A percentile compares a stretch with the other conserved stretches of the same genome.
Conservation (phyloP, 2,888 invertebrate genomes). For the Sinodicranocentrus sp. region DNA sequence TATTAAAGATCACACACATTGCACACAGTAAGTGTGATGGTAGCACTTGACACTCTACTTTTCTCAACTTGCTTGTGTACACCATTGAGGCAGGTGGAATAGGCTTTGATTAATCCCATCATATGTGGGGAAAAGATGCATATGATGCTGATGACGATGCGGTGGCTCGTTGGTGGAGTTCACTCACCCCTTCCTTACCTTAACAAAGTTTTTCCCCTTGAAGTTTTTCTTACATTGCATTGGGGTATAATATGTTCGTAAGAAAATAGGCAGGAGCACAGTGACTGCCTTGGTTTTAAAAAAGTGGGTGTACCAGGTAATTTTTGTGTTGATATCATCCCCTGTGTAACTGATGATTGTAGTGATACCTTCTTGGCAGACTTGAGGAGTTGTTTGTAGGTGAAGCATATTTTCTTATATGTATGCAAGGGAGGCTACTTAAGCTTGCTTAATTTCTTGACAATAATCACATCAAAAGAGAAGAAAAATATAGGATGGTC, state of each 20-base stretch:
- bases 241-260: too few species aligned
- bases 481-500: too few species aligned
- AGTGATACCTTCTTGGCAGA: too few species aligned
- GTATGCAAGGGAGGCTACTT: too few species aligned
- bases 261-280: too few species aligned
- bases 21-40: neutral
- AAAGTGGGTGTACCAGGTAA: constrained; percentile 16
- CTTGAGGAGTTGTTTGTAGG: too few species aligned
- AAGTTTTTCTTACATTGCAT: neutral
- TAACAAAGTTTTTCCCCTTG: constrained; percentile 2
- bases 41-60: constrained; percentile 22
- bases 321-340: neutral
- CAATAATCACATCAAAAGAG: too few species aligned
- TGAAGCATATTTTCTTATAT: too few species aligned
- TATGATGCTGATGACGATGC: constrained; percentile 1
- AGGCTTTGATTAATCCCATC: constrained; percentile 47
- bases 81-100: constrained; percentile 51
- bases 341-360: too few species aligned
- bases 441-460: too few species aligned
- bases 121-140: constrained; percentile 13
- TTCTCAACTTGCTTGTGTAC: neutral
- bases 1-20: constrained; percentile 9
- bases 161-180: constrained; percentile 18
- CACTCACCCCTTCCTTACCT: constrained; percentile 52
- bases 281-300: neutral